These are phyloP conservation scores for Agonopterix arenella DNA, from an alignment of 2,888 invertebrate genomes.

Conservation along the genomic window DNA sequence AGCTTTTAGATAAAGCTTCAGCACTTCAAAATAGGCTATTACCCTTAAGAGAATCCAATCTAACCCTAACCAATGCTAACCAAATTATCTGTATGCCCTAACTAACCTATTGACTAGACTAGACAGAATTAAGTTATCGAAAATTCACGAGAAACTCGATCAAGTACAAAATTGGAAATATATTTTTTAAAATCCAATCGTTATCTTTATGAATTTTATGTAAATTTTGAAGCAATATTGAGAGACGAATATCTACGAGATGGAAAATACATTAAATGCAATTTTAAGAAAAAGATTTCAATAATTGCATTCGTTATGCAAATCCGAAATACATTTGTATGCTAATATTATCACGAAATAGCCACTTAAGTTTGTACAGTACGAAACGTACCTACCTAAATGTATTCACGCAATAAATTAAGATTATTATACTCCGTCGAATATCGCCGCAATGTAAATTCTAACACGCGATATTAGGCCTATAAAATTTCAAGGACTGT, in stretches of 20 bases:
- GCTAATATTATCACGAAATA: conserved; percentile 7
- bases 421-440: conserved; percentile 22
- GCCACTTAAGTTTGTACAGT: not conserved
- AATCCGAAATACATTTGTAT: conserved; percentile 7
- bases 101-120: too few relatives aligned
- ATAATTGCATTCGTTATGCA: conserved; percentile 4
- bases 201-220: too few relatives aligned
- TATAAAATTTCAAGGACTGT: conserved; percentile 21
- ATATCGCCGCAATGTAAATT: conserved; percentile 15
- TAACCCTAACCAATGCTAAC: too few relatives aligned
- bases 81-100: too few relatives aligned
- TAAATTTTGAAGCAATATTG: too few relatives aligned
- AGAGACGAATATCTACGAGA: conserved; percentile 1
- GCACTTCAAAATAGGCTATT: too few relatives aligned
- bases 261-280: conserved; percentile 2
- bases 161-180: too few relatives aligned
- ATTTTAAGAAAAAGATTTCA: conserved; percentile 5
- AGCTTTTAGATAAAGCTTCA: too few relatives aligned
- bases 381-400: conserved; percentile 14
- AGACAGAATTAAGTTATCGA: too few relatives aligned
- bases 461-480: conserved; percentile 15
- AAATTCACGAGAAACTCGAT: too few relatives aligned
- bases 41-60: too few relatives aligned
- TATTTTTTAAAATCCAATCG: too few relatives aligned
- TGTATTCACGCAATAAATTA: conserved; percentile 23